Conservation (phyloP, 2,113 vertebrate species). For the Emydura subglobosa region DNA sequence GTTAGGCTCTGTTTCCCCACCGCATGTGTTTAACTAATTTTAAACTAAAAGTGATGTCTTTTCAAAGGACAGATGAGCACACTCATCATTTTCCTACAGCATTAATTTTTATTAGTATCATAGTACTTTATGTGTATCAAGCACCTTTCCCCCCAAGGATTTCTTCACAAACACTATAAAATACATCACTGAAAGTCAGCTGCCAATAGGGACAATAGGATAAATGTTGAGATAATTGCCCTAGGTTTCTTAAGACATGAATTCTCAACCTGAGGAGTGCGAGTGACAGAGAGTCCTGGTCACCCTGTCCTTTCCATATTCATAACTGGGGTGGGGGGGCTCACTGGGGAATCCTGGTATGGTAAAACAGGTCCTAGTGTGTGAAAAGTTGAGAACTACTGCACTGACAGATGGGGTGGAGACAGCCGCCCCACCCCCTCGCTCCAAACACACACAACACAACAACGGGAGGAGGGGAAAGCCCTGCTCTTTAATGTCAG, state of each 20-base stretch:
- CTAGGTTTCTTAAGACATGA: not conserved
- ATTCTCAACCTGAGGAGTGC: not conserved
- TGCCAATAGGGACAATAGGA: not conserved
- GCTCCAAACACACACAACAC: not conserved
- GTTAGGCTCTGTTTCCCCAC: not conserved
- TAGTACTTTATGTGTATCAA: not conserved
- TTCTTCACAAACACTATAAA: not conserved
- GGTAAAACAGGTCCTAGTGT: not conserved
- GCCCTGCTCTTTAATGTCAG: not conserved
- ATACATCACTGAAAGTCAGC: not conserved
- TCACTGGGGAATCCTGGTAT: not conserved
- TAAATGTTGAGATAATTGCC: not conserved
- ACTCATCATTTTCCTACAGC: not conserved
- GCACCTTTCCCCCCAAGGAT: not conserved
- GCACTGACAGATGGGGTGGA: not conserved
- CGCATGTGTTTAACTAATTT: conserved; percentile 20
- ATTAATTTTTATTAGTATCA: not conserved
- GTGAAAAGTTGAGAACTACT: not conserved
- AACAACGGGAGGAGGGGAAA: not conserved
- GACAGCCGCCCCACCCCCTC: too few species aligned
- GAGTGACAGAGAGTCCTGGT: not conserved
- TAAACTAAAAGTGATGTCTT: not conserved
- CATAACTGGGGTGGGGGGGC: not conserved
- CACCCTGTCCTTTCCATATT: not conserved
- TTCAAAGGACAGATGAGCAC: not conserved